These are phyloP conservation scores for Peromyscus melanophrys DNA, from an alignment of 2,797 vertebrate species.

Conservation along the genomic window DNA sequence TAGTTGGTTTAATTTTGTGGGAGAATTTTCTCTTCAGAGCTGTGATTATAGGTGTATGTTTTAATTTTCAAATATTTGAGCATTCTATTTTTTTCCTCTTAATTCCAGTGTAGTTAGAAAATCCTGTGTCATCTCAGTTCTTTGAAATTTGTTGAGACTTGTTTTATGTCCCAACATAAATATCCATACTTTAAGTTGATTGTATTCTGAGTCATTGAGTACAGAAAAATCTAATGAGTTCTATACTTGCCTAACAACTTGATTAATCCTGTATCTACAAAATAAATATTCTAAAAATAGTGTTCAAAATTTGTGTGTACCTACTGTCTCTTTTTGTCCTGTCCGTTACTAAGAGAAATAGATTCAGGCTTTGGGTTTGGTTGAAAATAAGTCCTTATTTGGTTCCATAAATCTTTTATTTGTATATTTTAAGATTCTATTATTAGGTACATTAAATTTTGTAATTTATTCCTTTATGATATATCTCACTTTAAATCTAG, in stretches of 20 bases:
- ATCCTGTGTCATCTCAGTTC: background rate
- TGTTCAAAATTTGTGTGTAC: background rate
- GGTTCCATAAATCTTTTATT: background rate
- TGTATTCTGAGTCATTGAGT: background rate
- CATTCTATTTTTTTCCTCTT: background rate
- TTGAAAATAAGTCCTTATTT: background rate
- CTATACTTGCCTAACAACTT: background rate
- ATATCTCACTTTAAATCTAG: background rate
- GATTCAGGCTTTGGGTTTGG: background rate
- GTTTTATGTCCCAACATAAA: background rate
- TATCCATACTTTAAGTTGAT: background rate
- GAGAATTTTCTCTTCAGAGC: background rate
- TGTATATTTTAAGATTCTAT: background rate
- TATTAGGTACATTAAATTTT: background rate
- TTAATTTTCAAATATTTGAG: background rate
- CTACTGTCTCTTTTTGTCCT: background rate
- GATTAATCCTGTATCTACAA: background rate
- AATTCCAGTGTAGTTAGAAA: background rate
- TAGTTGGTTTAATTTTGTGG: background rate
- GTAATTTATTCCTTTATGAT: background rate
- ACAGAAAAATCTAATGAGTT: background rate
- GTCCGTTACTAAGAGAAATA: background rate
- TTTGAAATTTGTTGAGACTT: background rate
- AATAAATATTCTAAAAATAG: background rate
- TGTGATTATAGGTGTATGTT: background rate